Evolutionary conservation across 2,888 invertebrate genomes (phyloP), one percentile per base, ranked within the genome.

Genomic region (Epinotia demarniana): DNA sequence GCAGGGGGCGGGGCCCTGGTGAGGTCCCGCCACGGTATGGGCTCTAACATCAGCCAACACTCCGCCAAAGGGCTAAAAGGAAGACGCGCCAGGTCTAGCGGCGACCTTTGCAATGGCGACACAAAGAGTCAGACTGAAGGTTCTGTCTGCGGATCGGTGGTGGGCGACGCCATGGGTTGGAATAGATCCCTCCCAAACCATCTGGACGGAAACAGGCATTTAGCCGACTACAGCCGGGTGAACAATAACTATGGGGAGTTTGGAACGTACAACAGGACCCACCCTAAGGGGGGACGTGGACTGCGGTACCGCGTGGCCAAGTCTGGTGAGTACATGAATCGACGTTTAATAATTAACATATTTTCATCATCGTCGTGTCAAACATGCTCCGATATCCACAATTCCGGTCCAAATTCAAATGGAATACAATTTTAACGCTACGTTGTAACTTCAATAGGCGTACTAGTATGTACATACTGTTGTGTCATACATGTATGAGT

Each of bases 31-130:
- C 92, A 86, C 85, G 95, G 90, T 84, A 97, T 97, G 97, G 97
- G 97, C 88, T 96, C 97, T 78, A 97, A 97, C 95, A 95, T 97
- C 86, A 96, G 97, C 94, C 96, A 97, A 79, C 96, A 96, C 89
- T 96, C 96, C 85, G 95, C 95, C 83, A 96, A 97, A 85, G 96
- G 96, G 81, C 95, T 96, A 67, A 96, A 96, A 75, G 96, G 96
- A 78, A 95, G 97, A 77, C 92, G 97, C 79, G 96, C 96, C 55
- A 95, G 96, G 81, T 97, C 96, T 78, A 96, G 96, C 81, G 96
- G 97, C 61, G 96, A 96, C 89, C 95, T 97, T 60, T 96, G 96
- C 93, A 96, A 96, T 90, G 95, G 95, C 85, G 94, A 94, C 83
- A 87, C 90, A 9, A 93, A 94, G 79, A 92, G 90, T 78, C 93